These are phyloP conservation scores for Nettapus auritus DNA, from an alignment of 2,113 vertebrate species.

Conservation along the genomic window DNA sequence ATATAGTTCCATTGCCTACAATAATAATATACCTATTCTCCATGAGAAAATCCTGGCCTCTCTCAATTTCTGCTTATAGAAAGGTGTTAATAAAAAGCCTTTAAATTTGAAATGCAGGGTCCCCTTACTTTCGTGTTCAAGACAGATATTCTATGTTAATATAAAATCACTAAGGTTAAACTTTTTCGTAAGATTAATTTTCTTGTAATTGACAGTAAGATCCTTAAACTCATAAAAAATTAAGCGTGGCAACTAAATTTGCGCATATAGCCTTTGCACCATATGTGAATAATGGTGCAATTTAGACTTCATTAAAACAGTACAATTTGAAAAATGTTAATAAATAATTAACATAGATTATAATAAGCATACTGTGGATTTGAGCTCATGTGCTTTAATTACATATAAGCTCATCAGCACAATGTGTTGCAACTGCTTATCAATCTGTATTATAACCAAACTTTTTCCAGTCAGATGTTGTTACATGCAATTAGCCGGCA, in stretches of 20 bases:
- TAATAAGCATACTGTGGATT: not conserved
- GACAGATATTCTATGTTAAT: not conserved
- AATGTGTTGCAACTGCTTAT: conserved; percentile 19
- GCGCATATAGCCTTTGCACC: not conserved
- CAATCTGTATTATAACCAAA: conserved; percentile 26
- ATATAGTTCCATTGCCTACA: not conserved
- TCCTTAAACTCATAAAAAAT: not conserved
- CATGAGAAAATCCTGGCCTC: not conserved
- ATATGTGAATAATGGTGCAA: not conserved
- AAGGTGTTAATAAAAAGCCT: not conserved
- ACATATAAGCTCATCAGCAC: conserved; percentile 18
- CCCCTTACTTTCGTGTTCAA: not conserved
- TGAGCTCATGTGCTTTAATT: conserved; percentile 25
- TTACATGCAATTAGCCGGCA: not conserved
- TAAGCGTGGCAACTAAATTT: not conserved
- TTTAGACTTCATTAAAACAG: conserved; percentile 17
- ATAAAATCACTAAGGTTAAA: not conserved
- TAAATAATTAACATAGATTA: conserved; percentile 50
- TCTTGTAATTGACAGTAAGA: not conserved
- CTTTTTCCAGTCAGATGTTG: not conserved
- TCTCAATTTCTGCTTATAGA: not conserved
- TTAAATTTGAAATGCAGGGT: not conserved
- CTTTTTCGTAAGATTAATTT: not conserved
- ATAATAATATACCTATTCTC: not conserved
- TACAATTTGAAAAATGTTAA: not conserved